Evolutionary conservation across 1,140 invertebrate genomes (phyloP).

Genomic region (Sycophila sp.): DNA sequence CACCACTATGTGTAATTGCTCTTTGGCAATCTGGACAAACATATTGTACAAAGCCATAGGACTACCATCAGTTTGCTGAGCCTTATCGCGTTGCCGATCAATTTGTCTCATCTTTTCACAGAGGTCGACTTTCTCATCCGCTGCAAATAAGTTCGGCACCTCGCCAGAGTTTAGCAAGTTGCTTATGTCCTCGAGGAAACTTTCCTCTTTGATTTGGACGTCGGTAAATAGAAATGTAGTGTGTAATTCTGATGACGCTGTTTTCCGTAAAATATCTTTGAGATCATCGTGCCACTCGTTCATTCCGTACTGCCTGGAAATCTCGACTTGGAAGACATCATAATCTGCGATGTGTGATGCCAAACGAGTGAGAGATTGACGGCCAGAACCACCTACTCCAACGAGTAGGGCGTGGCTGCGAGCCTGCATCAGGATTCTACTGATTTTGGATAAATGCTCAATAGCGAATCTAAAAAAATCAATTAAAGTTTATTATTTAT

Average conservation of each 20-base stretch:
- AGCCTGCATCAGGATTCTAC: constrained; percentile 90
- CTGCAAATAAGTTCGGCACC: constrained; percentile 88
- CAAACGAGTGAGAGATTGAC: constrained; percentile 88
- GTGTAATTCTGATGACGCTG: constrained; percentile 86
- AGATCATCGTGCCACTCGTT: constrained; percentile 93
- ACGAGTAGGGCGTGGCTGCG: constrained; percentile 85
- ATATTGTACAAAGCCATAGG: constrained; percentile 89
- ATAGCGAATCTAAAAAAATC: constrained; percentile 81
- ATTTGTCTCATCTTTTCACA: constrained; percentile 94
- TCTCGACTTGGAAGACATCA: constrained; percentile 92
- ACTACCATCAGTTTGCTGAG: constrained; percentile 91
- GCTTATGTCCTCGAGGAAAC: constrained; percentile 92
- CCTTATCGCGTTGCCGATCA: constrained; percentile 89
- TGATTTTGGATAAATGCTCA: constrained; percentile 92
- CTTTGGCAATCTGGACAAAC: constrained; percentile 87
- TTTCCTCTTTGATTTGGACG: constrained; percentile 93
- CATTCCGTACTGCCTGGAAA: constrained; percentile 84
- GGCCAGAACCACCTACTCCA: constrained; percentile 91
- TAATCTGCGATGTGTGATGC: constrained; percentile 94
- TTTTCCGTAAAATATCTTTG: constrained; percentile 81
- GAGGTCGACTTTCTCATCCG: constrained; percentile 91
- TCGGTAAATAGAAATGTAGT: constrained; percentile 92
- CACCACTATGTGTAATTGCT: constrained; percentile 91
- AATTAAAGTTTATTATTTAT: too few relatives aligned
- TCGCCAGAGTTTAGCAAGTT: constrained; percentile 94